Evolutionary conservation across 2,113 vertebrate genomes (phyloP), one percentile per base, ranked within the genome.

Genomic region (Trogon melanurus): DNA sequence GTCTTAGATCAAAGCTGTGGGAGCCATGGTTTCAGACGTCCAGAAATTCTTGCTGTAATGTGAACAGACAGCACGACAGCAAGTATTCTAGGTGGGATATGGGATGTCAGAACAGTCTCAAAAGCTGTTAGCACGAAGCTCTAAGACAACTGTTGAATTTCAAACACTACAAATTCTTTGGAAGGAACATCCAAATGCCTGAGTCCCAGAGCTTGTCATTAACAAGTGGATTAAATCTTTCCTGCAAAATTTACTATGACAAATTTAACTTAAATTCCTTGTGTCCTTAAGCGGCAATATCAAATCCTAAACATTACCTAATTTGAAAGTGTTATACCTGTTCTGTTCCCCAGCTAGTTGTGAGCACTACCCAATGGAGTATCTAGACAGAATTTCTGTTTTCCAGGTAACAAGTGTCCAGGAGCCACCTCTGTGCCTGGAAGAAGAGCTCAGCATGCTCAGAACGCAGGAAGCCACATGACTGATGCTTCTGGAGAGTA

Each of bases 401-500:
- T 86, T 13, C 32, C 70, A 85, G 18, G 7, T 87, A 53, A 89
- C 16, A 75, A 47, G 47, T 30, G 38, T 61, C 51, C 82, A 79
- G 50, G 9, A 79, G 76, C 16, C 54, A 79, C 13, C 23, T 69
- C 48, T 64, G 27, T 47, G 20, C 41, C 58, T 73, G 79, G 38
- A 50, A 89, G 38, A 83, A 81, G 53, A 56, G 61, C 61, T 79
- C 89, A 58, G 10, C 21, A 20, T 12, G 47, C 10, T 79, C 4
- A 0, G 22, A 36, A 25, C 15, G 21, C 30, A 70, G 70, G 56
- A 26, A 91, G 9, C 29, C 11, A 1, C 58, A 21, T 0, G 0
- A 21, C 30, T 32, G 82, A n/a, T 1, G 3, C 22, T 74, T 75
- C 36, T 36, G 71, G 34, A 64, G 69, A 81, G 21, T 34, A 30